A percentile compares a stretch with the other conserved stretches of the same genome.
These are phyloP conservation scores for Natator depressus DNA, from an alignment of 2,113 vertebrate genomes.

Conservation along the genomic window DNA sequence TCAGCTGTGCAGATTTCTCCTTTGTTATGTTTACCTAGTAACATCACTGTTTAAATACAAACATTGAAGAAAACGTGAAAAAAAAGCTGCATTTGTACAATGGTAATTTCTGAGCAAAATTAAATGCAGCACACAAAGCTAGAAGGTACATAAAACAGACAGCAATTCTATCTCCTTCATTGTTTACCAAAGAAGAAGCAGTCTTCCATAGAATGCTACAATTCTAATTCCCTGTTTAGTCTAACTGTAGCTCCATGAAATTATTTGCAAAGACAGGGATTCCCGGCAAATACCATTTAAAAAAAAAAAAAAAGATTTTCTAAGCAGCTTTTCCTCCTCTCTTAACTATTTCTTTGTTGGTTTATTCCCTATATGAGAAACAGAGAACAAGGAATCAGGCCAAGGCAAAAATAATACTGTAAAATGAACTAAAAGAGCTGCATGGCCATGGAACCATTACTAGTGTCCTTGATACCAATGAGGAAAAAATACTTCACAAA, in stretches of 20 bases:
- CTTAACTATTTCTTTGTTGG: neutral
- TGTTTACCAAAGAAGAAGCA: constrained; percentile 51
- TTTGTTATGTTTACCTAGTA: constrained; percentile 22
- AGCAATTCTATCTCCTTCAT: constrained; percentile 33
- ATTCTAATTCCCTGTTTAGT: constrained; percentile 78
- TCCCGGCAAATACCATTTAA: constrained; percentile 50
- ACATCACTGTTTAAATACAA: neutral
- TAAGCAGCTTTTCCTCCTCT: neutral
- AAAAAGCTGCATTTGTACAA: neutral
- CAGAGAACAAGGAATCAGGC: neutral
- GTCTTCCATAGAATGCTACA: constrained; percentile 38
- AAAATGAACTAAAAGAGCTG: neutral
- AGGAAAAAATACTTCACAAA: neutral
- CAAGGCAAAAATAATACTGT: neutral
- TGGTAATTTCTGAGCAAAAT: constrained; percentile 60
- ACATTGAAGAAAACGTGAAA: constrained; percentile 7
- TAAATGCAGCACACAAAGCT: constrained; percentile 21
- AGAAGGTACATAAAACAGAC: constrained; percentile 25
- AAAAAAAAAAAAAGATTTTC: neutral
- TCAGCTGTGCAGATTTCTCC: neutral
- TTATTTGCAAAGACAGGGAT: constrained; percentile 74
- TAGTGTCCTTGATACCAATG: neutral
- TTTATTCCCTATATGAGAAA: neutral
- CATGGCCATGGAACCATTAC: neutral
- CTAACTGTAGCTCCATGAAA: constrained; percentile 73